Conservation (phyloP, 2,113 vertebrate species). For the Anolis sagrei region DNA sequence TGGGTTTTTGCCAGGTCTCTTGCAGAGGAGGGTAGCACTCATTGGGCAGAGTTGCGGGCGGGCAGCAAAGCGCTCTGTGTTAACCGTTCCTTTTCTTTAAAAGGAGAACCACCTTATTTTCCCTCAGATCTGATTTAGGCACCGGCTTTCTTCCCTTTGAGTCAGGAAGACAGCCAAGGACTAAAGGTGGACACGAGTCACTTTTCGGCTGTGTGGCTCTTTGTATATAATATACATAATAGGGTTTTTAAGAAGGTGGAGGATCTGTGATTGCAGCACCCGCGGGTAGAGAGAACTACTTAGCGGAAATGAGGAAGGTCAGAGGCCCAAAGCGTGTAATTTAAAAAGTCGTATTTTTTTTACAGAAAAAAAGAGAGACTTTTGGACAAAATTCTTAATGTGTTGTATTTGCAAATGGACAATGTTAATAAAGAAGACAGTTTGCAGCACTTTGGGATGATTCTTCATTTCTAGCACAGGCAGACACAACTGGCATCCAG, state of each 20-base stretch:
- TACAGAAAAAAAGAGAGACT: constrained; percentile 4
- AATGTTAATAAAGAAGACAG: constrained; percentile 36
- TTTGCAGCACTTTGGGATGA: constrained; percentile 7
- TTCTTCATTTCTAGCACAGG: not conserved
- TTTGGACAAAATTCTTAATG: constrained; percentile 34
- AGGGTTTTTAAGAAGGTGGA: not conserved
- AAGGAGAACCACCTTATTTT: not conserved
- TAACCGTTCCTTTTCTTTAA: not conserved
- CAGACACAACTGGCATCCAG: not conserved
- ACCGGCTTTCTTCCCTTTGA: not conserved
- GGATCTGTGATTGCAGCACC: not conserved
- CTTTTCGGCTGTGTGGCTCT: not conserved
- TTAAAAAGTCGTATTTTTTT: constrained; percentile 38
- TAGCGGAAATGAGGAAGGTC: not conserved
- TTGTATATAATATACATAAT: constrained; percentile 38
- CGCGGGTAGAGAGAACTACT: constrained; percentile 4
- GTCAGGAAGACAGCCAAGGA: not conserved
- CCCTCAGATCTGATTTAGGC: not conserved
- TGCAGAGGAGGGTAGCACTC: not conserved
- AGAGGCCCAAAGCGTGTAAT: constrained; percentile 21
- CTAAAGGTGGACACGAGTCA: not conserved
- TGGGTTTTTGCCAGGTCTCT: not conserved
- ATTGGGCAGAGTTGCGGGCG: not conserved
- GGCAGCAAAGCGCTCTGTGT: not conserved
- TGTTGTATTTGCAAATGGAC: constrained; percentile 35